Conservation (phyloP, 2,888 invertebrate genomes). For the Nudaria mundana region DNA sequence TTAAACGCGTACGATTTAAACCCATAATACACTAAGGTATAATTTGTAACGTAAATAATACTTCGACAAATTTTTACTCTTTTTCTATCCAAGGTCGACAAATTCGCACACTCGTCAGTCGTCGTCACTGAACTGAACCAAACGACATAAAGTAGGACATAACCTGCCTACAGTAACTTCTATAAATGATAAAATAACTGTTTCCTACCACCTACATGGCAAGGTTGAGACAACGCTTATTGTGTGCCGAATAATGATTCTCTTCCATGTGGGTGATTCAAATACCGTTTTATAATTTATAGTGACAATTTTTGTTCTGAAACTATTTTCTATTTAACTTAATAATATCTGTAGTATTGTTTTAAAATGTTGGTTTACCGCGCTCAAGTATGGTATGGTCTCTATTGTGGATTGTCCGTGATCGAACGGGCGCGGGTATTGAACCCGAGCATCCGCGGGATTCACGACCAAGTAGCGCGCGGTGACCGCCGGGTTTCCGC, state of each 20-base stretch:
- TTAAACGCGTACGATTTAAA: no score
- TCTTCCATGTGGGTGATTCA: constrained; percentile 12
- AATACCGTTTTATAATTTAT: constrained; percentile 18
- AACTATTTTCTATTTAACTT: background rate
- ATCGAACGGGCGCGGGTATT: constrained; percentile 66
- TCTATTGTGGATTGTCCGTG: constrained; percentile 56
- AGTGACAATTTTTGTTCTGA: constrained; percentile 3
- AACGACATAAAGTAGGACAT: background rate
- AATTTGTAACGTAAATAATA: no score
- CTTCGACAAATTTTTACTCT: no score
- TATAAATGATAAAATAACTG: constrained; percentile 2
- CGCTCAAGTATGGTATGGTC: constrained; percentile 48
- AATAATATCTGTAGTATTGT: constrained; percentile 15
- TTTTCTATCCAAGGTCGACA: constrained; percentile 1
- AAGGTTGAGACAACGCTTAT: constrained; percentile 9
- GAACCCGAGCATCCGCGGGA: constrained; percentile 66
- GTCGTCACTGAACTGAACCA: background rate
- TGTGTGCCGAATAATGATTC: constrained; percentile 12
- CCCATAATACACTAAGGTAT: no score
- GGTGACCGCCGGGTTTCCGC: constrained; percentile 30
- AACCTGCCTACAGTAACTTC: background rate
- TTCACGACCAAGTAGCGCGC: constrained; percentile 37
- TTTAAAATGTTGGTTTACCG: constrained; percentile 42
- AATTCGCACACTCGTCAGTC: constrained; percentile 2
- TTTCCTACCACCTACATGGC: constrained; percentile 16